phyloP scores from a whole-genome alignment of 2,797 vertebrate species.

The Falco berigora region DNA sequence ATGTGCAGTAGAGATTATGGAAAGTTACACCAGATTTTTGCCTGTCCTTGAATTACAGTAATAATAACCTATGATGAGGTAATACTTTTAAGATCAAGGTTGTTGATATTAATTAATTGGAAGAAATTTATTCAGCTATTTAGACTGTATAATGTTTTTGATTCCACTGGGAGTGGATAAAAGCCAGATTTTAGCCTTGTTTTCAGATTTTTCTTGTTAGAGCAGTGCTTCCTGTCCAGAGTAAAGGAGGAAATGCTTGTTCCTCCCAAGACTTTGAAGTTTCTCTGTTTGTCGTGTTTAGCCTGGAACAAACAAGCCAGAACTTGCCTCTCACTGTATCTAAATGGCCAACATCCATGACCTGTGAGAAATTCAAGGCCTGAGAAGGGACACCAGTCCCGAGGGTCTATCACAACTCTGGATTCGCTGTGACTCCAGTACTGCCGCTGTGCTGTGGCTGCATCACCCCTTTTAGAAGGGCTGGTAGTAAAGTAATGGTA shows the following conservation, averaged over 20 bases:
- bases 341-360: neutral
- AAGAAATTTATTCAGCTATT: neutral
- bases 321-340: neutral
- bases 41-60: neutral
- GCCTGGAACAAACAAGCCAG: neutral
- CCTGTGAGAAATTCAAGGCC: neutral
- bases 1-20: neutral
- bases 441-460: neutral
- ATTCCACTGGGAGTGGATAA: neutral
- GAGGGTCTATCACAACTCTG: neutral
- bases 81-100: neutral
- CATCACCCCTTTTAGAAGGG: neutral
- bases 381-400: neutral
- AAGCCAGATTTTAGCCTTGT: neutral
- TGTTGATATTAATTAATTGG: neutral
- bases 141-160: neutral
- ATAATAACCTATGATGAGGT: neutral
- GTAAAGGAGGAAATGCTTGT: neutral
- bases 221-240: neutral
- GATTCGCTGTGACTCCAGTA: neutral
- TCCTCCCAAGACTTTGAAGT: neutral
- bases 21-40: neutral
- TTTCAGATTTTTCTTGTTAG: slow-evolving; percentile 8
- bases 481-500: neutral
- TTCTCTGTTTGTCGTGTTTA: neutral